A percentile compares a stretch with the other conserved stretches of the same genome.
Evolutionary conservation across 2,797 vertebrate species (phyloP).

Genomic region (Aselliscus stoliczkanus): DNA sequence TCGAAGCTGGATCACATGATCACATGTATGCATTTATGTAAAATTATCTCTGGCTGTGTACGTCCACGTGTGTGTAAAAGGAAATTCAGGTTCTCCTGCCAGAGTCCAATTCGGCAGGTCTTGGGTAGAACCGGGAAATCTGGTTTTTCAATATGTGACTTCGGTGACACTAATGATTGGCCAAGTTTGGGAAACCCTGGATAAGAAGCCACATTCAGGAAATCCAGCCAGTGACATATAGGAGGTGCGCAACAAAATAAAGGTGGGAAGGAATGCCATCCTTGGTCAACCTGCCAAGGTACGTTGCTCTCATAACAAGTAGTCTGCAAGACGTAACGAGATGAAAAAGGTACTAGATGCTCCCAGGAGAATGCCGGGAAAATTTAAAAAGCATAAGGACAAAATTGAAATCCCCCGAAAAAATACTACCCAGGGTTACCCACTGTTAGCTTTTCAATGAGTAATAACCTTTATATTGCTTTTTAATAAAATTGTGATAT

Average conservation of each 20-base stretch:
- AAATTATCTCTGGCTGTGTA: background rate
- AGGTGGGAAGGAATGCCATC: accelerated
- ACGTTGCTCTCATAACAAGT: accelerated
- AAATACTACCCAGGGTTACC: background rate
- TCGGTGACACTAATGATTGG: background rate
- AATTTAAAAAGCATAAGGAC: background rate
- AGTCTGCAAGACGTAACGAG: accelerated
- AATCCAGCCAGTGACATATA: background rate
- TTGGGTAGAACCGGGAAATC: background rate
- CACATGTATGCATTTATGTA: background rate
- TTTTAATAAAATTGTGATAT: background rate
- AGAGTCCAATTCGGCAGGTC: background rate
- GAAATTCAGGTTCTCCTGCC: too few relatives aligned
- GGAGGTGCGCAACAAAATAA: accelerated
- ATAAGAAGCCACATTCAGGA: background rate
- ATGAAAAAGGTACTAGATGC: too few relatives aligned
- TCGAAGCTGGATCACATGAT: background rate
- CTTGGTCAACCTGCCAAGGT: background rate
- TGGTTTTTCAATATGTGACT: background rate
- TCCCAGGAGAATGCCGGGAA: background rate
- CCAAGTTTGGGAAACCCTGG: background rate
- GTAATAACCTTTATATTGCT: background rate
- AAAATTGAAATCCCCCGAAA: background rate
- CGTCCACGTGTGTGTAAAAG: background rate
- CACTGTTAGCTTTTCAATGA: background rate